Percentiles rank a stretch among this genome's conserved stretches.
These are phyloP conservation scores for Channa maculata DNA, from an alignment of 2,113 vertebrate species.

Conservation along the genomic window DNA sequence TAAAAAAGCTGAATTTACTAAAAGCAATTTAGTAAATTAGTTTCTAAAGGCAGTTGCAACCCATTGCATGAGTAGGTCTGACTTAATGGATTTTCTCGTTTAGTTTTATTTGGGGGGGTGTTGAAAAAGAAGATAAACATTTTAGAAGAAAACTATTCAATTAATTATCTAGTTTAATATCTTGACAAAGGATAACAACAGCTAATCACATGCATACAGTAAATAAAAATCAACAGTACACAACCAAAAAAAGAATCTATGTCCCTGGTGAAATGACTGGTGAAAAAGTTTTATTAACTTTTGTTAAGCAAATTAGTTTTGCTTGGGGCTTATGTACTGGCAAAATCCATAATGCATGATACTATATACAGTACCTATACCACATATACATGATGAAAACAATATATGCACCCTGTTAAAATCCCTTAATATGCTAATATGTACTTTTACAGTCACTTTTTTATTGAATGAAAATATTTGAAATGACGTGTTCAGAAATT, in stretches of 20 bases:
- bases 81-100: background rate
- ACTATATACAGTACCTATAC: background rate
- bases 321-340: slow-evolving; percentile 11
- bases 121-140: slow-evolving; percentile 26
- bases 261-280: too few relatives aligned
- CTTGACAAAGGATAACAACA: slow-evolving; percentile 3
- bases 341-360: slow-evolving; percentile 8
- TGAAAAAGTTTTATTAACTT: too few relatives aligned
- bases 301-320: slow-evolving; percentile 13
- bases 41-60: slow-evolving; percentile 4
- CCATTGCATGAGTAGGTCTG: slow-evolving; percentile 17
- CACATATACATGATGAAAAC: background rate
- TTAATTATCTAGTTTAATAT: slow-evolving; percentile 27
- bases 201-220: slow-evolving; percentile 20
- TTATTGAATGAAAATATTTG: slow-evolving; percentile 17
- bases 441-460: background rate
- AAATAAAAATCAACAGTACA: background rate
- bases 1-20: background rate
- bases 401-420: background rate
- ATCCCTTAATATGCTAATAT: background rate
- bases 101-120: background rate
- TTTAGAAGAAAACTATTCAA: slow-evolving; percentile 8
- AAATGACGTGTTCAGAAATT: slow-evolving; percentile 2
- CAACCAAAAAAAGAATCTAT: background rate
- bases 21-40: background rate